A percentile compares a stretch with the other conserved stretches of the same genome.
Conservation (phyloP, 2,888 invertebrate species). For the Auanema sp. region DNA sequence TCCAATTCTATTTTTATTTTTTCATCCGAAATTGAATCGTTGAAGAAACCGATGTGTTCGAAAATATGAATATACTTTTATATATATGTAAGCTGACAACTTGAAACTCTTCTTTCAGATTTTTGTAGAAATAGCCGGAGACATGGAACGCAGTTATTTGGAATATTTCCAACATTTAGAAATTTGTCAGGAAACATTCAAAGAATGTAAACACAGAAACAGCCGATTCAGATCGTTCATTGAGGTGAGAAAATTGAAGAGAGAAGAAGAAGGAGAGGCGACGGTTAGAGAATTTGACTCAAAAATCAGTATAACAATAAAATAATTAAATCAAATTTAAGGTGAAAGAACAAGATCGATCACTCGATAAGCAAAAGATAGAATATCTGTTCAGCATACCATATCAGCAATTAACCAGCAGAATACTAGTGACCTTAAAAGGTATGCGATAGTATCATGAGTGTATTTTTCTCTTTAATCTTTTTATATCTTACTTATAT, state of each 20-base stretch:
- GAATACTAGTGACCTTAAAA: constrained; percentile 18
- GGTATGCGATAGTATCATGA: constrained; percentile 3
- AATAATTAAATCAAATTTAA: neutral
- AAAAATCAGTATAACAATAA: neutral
- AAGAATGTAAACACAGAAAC: constrained; percentile 17
- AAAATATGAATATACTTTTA: no score
- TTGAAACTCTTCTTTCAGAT: constrained; percentile 9
- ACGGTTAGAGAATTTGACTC: neutral
- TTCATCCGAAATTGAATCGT: no score
- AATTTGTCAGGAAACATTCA: constrained; percentile 17
- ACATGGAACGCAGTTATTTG: constrained; percentile 13
- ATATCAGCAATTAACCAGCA: constrained; percentile 19
- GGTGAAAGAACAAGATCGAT: constrained; percentile 21
- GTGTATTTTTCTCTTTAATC: no score
- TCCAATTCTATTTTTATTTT: no score
- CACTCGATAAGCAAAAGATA: constrained; percentile 20
- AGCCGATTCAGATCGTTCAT: constrained; percentile 10
- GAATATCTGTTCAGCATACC: constrained; percentile 20
- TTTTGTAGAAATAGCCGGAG: constrained; percentile 13
- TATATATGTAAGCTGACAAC: neutral
- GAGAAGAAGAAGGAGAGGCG: no score
- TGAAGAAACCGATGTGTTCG: no score
- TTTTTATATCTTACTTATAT: neutral
- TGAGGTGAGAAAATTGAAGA: constrained; percentile 1
- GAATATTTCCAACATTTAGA: constrained; percentile 19